phyloP scores from a whole-genome alignment of 2,888 invertebrate genomes.

The Tetramorium bicarinatum region DNA sequence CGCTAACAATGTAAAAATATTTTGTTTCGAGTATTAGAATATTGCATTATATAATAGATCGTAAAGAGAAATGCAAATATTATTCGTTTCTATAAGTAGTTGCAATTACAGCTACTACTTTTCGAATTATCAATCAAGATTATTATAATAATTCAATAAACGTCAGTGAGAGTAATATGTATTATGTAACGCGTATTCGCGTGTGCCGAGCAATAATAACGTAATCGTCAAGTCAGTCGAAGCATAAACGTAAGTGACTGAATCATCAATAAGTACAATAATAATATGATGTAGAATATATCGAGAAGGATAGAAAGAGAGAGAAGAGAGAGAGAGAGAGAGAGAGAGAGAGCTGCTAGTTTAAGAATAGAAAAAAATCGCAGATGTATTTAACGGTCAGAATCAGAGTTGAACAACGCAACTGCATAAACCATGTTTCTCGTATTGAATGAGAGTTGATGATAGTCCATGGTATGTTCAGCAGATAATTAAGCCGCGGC shows the following conservation, averaged over 20 bases:
- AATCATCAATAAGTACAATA: slow-evolving; percentile 9
- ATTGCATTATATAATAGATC: not conserved
- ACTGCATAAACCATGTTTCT: slow-evolving; percentile 31
- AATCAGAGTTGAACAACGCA: not conserved
- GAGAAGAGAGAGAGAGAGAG: not conserved
- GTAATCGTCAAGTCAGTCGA: slow-evolving; percentile 14
- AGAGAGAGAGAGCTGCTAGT: not conserved
- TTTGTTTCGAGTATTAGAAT: not conserved
- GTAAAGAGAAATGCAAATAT: not conserved
- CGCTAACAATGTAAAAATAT: not conserved
- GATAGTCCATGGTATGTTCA: slow-evolving; percentile 54
- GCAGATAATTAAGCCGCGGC: slow-evolving; percentile 49
- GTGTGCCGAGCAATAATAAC: slow-evolving; percentile 9
- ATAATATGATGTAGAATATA: not conserved
- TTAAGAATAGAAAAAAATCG: slow-evolving; percentile 26
- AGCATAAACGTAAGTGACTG: not conserved
- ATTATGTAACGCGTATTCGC: slow-evolving; percentile 21
- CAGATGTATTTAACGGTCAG: slow-evolving; percentile 5
- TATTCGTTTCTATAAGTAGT: slow-evolving; percentile 5
- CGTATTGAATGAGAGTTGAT: slow-evolving; percentile 42
- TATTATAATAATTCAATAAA: slow-evolving; percentile 29
- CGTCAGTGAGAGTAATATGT: slow-evolving; percentile 20
- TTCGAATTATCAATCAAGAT: slow-evolving; percentile 21
- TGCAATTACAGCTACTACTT: not conserved
- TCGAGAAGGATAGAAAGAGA: not conserved